Conservation (phyloP, 2,797 vertebrate species). For the Cottoperca gobio region DNA sequence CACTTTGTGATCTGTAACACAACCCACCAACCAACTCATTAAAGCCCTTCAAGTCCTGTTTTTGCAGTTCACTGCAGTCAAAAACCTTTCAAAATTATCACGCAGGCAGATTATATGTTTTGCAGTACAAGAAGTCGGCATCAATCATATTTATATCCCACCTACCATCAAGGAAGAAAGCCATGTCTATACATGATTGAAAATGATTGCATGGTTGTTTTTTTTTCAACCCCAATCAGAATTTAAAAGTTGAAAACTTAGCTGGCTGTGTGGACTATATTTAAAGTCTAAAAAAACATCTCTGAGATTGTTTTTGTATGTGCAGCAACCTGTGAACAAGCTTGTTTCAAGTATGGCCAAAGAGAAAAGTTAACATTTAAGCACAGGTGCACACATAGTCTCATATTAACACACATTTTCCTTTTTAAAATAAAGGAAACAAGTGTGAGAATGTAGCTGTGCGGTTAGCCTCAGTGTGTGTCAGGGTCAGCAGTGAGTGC, state of each 20-base stretch:
- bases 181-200: conserved; percentile 47
- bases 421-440: neutral
- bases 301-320: neutral
- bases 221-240: conserved; percentile 67
- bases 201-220: conserved; percentile 61
- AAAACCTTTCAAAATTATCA: conserved; percentile 49
- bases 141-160: conserved; percentile 62
- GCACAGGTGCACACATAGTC: conserved; percentile 8
- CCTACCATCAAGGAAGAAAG: conserved; percentile 54
- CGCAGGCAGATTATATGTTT: conserved; percentile 67
- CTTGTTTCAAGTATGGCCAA: conserved; percentile 13
- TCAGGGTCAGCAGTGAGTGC: conserved; percentile 67
- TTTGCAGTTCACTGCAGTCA: conserved; percentile 38
- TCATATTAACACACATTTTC: neutral
- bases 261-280: conserved; percentile 49
- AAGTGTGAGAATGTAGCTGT: conserved; percentile 36
- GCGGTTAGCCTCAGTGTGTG: conserved; percentile 21
- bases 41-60: conserved; percentile 34
- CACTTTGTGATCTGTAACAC: conserved; percentile 35
- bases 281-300: conserved; percentile 48
- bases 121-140: conserved; percentile 43
- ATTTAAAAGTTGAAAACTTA: conserved; percentile 56
- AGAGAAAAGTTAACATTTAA: conserved; percentile 17
- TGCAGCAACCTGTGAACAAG: neutral
- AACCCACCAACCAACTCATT: conserved; percentile 38